These are phyloP conservation scores for Ormyrus thymus DNA, from an alignment of 2,888 invertebrate genomes.

Conservation along the genomic window DNA sequence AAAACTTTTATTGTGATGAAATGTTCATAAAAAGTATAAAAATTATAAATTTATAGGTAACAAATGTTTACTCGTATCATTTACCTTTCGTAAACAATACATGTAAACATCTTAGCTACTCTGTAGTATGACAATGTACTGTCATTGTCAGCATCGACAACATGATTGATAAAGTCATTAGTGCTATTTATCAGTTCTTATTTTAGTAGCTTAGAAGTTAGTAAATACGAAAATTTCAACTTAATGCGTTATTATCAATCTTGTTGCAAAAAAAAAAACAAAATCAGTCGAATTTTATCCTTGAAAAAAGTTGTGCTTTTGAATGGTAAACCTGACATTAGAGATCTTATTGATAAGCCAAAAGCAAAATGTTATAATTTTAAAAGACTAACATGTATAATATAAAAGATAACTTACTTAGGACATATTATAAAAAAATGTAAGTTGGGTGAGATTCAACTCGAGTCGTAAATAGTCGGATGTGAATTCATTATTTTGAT, in stretches of 20 bases:
- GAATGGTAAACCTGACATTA: slow-evolving; percentile 3
- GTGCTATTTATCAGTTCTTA: slow-evolving; percentile 58
- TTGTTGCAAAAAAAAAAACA: slow-evolving; percentile 26
- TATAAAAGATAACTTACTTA: slow-evolving; percentile 36
- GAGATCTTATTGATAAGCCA: slow-evolving; percentile 6
- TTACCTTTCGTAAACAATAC: slow-evolving; percentile 37
- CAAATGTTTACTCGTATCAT: slow-evolving; percentile 40
- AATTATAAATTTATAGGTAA: slow-evolving; percentile 28
- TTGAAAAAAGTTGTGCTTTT: slow-evolving; percentile 23
- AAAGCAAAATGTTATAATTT: slow-evolving; percentile 37
- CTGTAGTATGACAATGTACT: slow-evolving; percentile 55
- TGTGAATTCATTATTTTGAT: slow-evolving; percentile 35
- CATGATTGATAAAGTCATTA: slow-evolving; percentile 58
- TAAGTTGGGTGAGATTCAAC: slow-evolving; percentile 21
- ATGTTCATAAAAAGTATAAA: not conserved
- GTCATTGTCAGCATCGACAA: slow-evolving; percentile 55
- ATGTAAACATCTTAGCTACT: slow-evolving; percentile 48
- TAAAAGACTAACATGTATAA: slow-evolving; percentile 38
- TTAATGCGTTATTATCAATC: slow-evolving; percentile 52
- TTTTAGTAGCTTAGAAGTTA: slow-evolving; percentile 55
- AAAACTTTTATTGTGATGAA: slow-evolving; percentile 21
- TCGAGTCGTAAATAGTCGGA: slow-evolving; percentile 20
- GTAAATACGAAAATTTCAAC: slow-evolving; percentile 54
- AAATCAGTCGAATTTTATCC: slow-evolving; percentile 1
- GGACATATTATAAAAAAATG: slow-evolving; percentile 14